Evolutionary conservation across 2,888 invertebrate species (phyloP).

Genomic region (Tuberolachnus salignus): DNA sequence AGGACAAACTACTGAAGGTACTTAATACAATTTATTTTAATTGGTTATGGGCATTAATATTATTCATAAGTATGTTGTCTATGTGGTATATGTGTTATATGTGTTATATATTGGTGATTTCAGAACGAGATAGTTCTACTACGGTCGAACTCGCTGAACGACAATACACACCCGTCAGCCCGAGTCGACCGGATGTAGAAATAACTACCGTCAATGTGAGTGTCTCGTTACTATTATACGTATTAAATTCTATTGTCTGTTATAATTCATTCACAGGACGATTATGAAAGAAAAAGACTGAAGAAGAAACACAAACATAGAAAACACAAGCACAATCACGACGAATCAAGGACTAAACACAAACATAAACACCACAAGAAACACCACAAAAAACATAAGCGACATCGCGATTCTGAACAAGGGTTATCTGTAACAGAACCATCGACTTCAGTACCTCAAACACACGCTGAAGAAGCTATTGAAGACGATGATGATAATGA

Average conservation of each 20-base stretch:
- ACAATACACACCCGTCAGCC: constrained; percentile 43
- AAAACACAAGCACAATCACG: constrained; percentile 51
- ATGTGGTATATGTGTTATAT: constrained; percentile 2
- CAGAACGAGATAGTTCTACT: constrained; percentile 52
- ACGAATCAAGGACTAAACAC: constrained; percentile 48
- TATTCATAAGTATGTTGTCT: no score
- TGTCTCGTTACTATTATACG: constrained; percentile 7
- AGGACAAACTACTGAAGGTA: constrained; percentile 30
- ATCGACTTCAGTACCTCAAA: constrained; percentile 23
- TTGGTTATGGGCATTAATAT: constrained; percentile 14
- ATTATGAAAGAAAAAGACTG: constrained; percentile 55
- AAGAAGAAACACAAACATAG: constrained; percentile 57
- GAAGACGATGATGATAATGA: constrained; percentile 26
- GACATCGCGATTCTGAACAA: constrained; percentile 13
- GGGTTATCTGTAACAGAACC: constrained; percentile 8
- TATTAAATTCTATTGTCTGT: background rate
- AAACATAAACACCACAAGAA: constrained; percentile 69
- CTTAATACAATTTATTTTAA: background rate
- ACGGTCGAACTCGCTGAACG: constrained; percentile 49
- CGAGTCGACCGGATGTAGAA: constrained; percentile 50
- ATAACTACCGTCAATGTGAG: constrained; percentile 53
- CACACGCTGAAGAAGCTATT: background rate
- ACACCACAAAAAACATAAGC: constrained; percentile 66
- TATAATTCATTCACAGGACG: constrained; percentile 3
- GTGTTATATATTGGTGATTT: constrained; percentile 41